Base-by-base conservation (phyloP, 2,797 vertebrate genomes). In the Gouania willdenowi region DNA sequence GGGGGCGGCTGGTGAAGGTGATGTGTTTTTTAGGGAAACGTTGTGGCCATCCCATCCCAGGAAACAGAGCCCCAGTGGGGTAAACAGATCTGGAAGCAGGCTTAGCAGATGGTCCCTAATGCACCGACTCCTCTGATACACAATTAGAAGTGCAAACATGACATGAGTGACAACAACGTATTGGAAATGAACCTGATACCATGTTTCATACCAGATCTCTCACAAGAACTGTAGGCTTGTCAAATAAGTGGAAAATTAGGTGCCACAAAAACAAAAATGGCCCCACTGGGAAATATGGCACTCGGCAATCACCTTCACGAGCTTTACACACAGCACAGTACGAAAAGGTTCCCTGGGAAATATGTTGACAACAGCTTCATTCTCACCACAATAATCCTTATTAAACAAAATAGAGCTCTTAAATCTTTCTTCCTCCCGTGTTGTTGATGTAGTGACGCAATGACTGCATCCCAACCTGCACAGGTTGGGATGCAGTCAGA, bases 71-170 rank as follows among this genome's bases (percentile, higher is more conserved):
- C 79, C 75, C 67, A 50, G 52, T 24, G 58, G 70, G 59, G 65
- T 76, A 83, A 84, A 84, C 42, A 20, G 81, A 87, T 84, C 80
- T 75, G 49, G 81, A 73, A 69, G 58, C 59, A 57, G 63, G 53
- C 75, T 71, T 66, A 80, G 61, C 84, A 85, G 79, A 84, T 71
- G 79, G 75, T 77, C 63, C 61, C 62, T 40, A 62, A 50, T 51
- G 66, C 72, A 72, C 78, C 60, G 81, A 80, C 67, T 80, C 65
- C 61, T 57, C 70, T 42, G 59, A 81, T 79, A 55, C 75, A 69
- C 76, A 76, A 79, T 83, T 79, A 77, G 59, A 56, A 35, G 49
- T 23, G 41, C 62, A 78, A 81, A 82, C 77, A 77, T 66, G 68
- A 77, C 72, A 77, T 52, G 50, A 61, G 66, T 60, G 71, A 75